Conservation (phyloP, 2,113 vertebrate genomes). For the Nyctibius bracteatus region DNA sequence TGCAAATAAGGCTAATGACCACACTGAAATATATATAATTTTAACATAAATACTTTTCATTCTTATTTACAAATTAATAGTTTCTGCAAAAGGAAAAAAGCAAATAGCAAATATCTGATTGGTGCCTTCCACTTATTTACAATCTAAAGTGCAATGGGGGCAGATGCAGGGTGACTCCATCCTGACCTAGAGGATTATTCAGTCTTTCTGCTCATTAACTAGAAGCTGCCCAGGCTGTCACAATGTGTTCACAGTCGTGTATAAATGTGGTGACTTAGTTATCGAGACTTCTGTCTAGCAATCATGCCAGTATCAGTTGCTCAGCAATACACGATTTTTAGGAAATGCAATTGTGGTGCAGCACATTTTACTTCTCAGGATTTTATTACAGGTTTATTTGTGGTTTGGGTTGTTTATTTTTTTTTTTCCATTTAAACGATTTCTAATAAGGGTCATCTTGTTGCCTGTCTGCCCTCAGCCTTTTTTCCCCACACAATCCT, state of each 20-base stretch:
- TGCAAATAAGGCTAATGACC: slow-evolving; percentile 28
- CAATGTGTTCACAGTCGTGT: slow-evolving; percentile 2
- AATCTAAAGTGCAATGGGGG: background rate
- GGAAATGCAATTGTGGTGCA: background rate
- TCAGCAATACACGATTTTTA: background rate
- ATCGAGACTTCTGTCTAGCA: background rate
- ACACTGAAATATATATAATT: background rate
- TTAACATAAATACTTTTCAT: background rate
- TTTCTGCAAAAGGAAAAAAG: slow-evolving; percentile 15
- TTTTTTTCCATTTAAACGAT: background rate
- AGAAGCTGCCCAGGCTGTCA: slow-evolving; percentile 38
- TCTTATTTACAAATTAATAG: slow-evolving; percentile 48
- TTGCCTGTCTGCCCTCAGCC: fast-evolving
- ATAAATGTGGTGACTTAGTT: slow-evolving; percentile 11
- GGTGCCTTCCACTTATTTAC: background rate
- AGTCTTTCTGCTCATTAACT: slow-evolving; percentile 56
- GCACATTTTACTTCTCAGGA: background rate
- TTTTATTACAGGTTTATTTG: background rate
- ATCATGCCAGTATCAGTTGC: background rate
- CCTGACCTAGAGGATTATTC: slow-evolving; percentile 55
- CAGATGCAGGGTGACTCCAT: background rate
- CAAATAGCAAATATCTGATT: background rate
- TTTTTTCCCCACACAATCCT: background rate
- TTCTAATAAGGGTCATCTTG: background rate
- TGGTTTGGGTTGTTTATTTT: fast-evolving